Evolutionary conservation across 2,797 vertebrate genomes (phyloP).

Genomic region (Leptoclinus maculatus): DNA sequence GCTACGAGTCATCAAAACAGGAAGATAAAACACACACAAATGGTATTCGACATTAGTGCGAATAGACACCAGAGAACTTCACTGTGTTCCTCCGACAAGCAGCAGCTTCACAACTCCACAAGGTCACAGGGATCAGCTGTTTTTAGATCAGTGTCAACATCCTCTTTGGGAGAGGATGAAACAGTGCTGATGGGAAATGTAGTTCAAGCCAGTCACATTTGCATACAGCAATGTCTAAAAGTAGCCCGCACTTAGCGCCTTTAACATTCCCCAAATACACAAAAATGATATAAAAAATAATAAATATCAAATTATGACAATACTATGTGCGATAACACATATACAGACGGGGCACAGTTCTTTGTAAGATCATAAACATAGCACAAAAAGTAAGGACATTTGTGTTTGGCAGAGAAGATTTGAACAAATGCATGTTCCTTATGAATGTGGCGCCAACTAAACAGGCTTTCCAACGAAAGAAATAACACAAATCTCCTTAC

Average conservation of each 20-base stretch:
- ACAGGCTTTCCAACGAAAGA: too few relatives aligned
- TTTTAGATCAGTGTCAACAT: conserved; percentile 24
- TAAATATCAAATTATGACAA: neutral
- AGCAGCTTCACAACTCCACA: neutral
- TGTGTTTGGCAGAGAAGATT: too few relatives aligned
- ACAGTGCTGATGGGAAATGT: conserved; percentile 15
- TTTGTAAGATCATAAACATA: neutral
- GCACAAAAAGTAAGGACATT: too few relatives aligned
- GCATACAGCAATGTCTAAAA: neutral
- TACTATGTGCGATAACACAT: neutral
- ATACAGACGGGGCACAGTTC: neutral
- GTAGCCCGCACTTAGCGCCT: neutral
- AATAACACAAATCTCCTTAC: too few relatives aligned
- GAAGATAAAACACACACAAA: neutral
- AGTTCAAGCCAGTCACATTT: neutral
- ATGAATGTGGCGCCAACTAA: too few relatives aligned
- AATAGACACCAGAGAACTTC: neutral
- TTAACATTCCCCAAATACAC: neutral
- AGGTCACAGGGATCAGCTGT: conserved; percentile 15
- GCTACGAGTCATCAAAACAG: neutral
- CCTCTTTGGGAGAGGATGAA: neutral
- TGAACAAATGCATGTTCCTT: too few relatives aligned
- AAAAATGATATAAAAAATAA: neutral
- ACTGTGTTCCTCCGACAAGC: too few relatives aligned
- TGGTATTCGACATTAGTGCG: neutral